Base-by-base conservation (phyloP, 2,888 invertebrate species). In the Imbricaverruca yamaguchii region DNA sequence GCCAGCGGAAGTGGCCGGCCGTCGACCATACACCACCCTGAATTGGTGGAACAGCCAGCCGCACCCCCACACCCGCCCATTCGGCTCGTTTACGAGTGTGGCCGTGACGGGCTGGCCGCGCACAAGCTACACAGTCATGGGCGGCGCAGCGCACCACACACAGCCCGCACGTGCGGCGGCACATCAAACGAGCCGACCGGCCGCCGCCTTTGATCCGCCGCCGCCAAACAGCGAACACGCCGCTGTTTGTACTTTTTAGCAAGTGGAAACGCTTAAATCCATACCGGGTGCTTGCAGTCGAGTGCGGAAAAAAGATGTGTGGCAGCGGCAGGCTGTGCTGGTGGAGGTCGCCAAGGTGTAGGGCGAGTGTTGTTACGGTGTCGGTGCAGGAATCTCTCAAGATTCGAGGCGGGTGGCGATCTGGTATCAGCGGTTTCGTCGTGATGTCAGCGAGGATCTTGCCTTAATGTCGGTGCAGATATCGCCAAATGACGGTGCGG, bases 231-330 rank as follows among this genome's bases (percentile, higher is more conserved):
- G 12, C 39, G 55, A 74, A 74, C 74, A 74, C 23, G 21, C 3
- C 21, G 21, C 74, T 74, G 74, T 74, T 74, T 74, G 74, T 74
- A 53, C 74, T 74, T 74, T 74, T 74, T 74, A 74, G 74, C 74
- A 74, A 74, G 55, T 74, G 74, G 55, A 55, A 74, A 74, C 74
- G 55, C 55, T 74, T 74, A 74, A 74, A 74, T 74, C 74, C 74
- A 53, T 53, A n/a, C 74, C 2, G 15, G 59, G 74, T 55, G 74
- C 55, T 74, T 74, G 55, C 74, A 74, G 55, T 55, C 74, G 39
- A 39, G 69, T 39, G 39, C 39, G 39, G 39, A 39, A 69, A 69
- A 53, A 74, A 18, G 61, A 39, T 18, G 61, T 39, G 13, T 18
- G 61, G 61, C 61, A 18, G 61, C 61, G 61, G 61, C 61, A 18